Conservation (phyloP, 1,140 invertebrate genomes). For the Leptinotarsa undecemlineata region DNA sequence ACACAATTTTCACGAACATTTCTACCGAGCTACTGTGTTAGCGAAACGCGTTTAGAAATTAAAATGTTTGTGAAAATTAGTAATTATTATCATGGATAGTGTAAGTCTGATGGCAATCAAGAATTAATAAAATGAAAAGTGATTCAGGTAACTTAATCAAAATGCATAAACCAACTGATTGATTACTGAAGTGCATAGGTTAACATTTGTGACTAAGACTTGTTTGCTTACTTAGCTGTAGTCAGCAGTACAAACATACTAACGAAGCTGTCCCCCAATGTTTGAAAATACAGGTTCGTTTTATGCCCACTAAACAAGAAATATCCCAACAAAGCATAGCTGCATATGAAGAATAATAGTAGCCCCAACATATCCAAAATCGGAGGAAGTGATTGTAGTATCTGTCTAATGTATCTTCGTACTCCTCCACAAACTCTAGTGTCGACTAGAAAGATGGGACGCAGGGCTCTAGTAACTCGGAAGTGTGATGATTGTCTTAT, state of each 20-base stretch:
- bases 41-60: too few species aligned
- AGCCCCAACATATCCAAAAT: conserved; percentile 88
- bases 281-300: conserved; percentile 77
- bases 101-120: too few species aligned
- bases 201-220: conserved; percentile 36
- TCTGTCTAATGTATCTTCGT: conserved; percentile 72
- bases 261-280: conserved; percentile 82
- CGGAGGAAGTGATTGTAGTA: conserved; percentile 83
- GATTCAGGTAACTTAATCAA: neutral
- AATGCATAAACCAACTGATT: neutral
- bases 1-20: too few species aligned
- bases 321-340: conserved; percentile 82
- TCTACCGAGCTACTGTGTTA: too few species aligned
- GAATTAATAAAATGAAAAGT: neutral
- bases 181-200: too few species aligned
- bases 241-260: conserved; percentile 89
- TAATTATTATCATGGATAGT: too few species aligned
- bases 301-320: conserved; percentile 77
- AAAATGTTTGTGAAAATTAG: too few species aligned
- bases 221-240: conserved; percentile 80
- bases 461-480: conserved; percentile 80
- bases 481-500: conserved; percentile 84
- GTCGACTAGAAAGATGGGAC: conserved; percentile 90
- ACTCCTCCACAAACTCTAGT: conserved; percentile 81
- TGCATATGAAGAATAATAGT: conserved; percentile 82